Percentiles rank a stretch among this genome's conserved stretches.
phyloP scores from a whole-genome alignment of 2,888 invertebrate genomes.

The Xylota sylvarum region DNA sequence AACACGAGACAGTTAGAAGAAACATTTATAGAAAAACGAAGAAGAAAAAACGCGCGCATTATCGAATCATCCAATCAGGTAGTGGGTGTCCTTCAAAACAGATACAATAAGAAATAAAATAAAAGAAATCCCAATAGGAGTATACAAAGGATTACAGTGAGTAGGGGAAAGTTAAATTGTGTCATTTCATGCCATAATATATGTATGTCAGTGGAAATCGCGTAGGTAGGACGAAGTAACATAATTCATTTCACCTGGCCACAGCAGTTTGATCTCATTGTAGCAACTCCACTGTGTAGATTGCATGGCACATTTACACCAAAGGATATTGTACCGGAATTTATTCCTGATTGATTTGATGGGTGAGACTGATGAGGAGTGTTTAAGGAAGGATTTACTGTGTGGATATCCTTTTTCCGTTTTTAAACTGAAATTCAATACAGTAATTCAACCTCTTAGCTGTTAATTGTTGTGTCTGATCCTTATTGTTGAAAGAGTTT shows the following conservation, averaged over 20 bases:
- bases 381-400: constrained; percentile 33
- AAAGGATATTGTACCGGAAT: constrained; percentile 29
- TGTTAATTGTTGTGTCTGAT: too few species aligned
- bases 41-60: constrained; percentile 52
- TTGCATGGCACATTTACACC: constrained; percentile 13
- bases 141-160: constrained; percentile 59
- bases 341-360: constrained; percentile 49
- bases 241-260: constrained; percentile 50
- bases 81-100: constrained; percentile 65
- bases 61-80: constrained; percentile 66
- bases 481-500: too few species aligned
- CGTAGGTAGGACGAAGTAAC: constrained; percentile 26
- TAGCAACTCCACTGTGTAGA: constrained; percentile 51
- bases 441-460: not conserved
- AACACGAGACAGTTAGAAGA: constrained; percentile 53
- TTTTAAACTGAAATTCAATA: not conserved
- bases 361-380: constrained; percentile 9
- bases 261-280: constrained; percentile 8
- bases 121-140: constrained; percentile 55
- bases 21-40: constrained; percentile 35
- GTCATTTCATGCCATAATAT: constrained; percentile 82
- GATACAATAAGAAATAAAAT: constrained; percentile 42
- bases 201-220: constrained; percentile 51
- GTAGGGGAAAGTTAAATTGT: constrained; percentile 81
- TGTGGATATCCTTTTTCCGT: constrained; percentile 55